Evolutionary conservation across 2,113 vertebrate genomes (phyloP), one percentile per base, ranked within the genome.

Genomic region (Girardinichthys multiradiatus): DNA sequence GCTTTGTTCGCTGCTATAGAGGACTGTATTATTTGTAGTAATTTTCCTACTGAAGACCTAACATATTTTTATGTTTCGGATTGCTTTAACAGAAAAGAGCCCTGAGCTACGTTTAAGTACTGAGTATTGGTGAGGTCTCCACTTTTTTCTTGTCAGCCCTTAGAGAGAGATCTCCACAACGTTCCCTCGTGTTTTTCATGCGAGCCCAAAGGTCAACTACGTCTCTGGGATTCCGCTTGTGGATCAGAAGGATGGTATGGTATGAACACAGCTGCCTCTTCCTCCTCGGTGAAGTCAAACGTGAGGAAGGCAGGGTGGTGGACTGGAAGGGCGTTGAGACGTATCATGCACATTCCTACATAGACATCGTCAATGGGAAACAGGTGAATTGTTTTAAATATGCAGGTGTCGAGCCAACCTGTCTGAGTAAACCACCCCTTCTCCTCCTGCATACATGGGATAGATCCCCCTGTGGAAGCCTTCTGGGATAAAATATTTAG

Each of bases 281-380:
- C 85, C 13, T 89, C 74, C 10, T 64, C 10, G 0, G 87, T 42
- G 21, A 93, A 92, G 72, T 91, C 93, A 71, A 94, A 94, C 0
- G 91, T 94, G 57, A 92, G 83, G 78, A 95, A 94, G 27, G 91
- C 94, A 0, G 87, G 83, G 68, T 94, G 85, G 70, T 90, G 70
- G 4, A 37, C 19, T 0, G 93, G 93, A 0, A 29, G 6, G 12
- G 87, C 48, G 0, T 91, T 88, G 0, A 95, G 86, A 15, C 86
- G 86, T 10, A 54, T 2, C 80, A 95, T 88, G 67, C 94, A 95
- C 94, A 95, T 95, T 14, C 95, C 95, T 11, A 95, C 80, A 4
- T 89, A 95, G 19, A 95, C 92, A 1, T 95, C 94, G 1, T 95
- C 93, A 9, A 95, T 95, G 58, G 95, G 95, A 71, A 88, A 95